Percentiles rank a stretch among this genome's conserved stretches.
Evolutionary conservation across 2,113 vertebrate genomes (phyloP).

Genomic region (Odocoileus hemionus): DNA sequence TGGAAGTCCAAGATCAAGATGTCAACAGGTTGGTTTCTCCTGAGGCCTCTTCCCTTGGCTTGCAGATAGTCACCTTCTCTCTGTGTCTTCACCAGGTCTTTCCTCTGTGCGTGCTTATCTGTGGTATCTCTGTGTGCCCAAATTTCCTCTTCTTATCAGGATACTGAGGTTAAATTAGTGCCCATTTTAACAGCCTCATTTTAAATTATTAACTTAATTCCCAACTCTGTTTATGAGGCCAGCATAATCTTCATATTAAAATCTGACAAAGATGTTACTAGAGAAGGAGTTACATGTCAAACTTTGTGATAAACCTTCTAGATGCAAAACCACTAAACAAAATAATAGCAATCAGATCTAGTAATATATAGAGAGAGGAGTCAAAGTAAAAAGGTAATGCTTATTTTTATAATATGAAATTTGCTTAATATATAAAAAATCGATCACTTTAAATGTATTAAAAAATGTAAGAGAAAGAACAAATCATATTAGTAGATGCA

Average conservation of each 20-base stretch:
- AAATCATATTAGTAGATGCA: background rate
- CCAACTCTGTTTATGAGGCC: background rate
- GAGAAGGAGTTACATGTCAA: background rate
- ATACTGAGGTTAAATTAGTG: background rate
- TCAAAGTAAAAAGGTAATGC: background rate
- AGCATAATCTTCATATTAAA: background rate
- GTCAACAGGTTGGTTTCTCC: background rate
- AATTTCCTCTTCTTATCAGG: background rate
- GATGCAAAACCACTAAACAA: background rate
- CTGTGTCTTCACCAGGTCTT: background rate
- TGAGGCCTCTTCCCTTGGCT: background rate
- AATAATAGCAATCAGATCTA: background rate
- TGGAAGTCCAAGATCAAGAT: background rate
- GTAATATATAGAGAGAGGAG: background rate
- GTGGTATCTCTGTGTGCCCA: background rate
- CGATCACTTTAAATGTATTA: background rate
- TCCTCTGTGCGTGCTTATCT: background rate
- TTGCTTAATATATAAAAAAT: background rate
- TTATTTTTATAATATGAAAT: background rate
- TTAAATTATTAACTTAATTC: background rate
- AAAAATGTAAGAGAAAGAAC: background rate
- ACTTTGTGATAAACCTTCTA: background rate
- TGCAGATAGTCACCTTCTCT: background rate
- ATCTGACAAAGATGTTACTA: background rate
- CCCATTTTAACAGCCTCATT: background rate